Percentiles rank a stretch among this genome's conserved stretches.
Evolutionary conservation across 1,140 invertebrate genomes (phyloP).

Genomic region (Metopolophium dirhodum): DNA sequence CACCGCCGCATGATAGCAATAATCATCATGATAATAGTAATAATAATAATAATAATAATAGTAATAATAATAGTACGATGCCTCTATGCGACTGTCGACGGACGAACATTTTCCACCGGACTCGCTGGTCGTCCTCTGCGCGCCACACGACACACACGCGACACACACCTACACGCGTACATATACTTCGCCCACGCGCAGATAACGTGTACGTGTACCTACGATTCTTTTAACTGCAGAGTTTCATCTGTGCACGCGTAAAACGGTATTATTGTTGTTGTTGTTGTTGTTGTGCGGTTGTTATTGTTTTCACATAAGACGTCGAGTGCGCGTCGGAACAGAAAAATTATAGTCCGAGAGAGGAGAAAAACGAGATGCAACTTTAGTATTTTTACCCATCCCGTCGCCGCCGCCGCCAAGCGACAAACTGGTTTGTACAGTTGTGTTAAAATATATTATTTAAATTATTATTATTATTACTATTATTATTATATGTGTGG

Average conservation of each 20-base stretch:
- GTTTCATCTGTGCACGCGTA: background rate
- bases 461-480: background rate
- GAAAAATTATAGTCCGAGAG: background rate
- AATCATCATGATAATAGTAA: too few relatives aligned
- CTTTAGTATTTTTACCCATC: background rate
- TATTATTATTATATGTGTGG: background rate
- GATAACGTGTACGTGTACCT: background rate
- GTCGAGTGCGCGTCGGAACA: background rate
- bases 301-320: background rate
- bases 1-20: too few relatives aligned
- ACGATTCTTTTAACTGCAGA: background rate
- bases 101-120: background rate
- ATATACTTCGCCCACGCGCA: background rate
- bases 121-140: background rate
- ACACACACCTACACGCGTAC: background rate
- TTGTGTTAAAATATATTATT: background rate
- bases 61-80: too few relatives aligned
- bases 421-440: background rate
- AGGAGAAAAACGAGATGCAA: background rate
- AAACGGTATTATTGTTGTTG: background rate
- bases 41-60: too few relatives aligned
- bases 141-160: too few relatives aligned
- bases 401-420: background rate
- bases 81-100: too few relatives aligned
- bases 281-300: background rate